phyloP scores from a whole-genome alignment of 2,113 vertebrate genomes.

The Hemichromis elongatus region DNA sequence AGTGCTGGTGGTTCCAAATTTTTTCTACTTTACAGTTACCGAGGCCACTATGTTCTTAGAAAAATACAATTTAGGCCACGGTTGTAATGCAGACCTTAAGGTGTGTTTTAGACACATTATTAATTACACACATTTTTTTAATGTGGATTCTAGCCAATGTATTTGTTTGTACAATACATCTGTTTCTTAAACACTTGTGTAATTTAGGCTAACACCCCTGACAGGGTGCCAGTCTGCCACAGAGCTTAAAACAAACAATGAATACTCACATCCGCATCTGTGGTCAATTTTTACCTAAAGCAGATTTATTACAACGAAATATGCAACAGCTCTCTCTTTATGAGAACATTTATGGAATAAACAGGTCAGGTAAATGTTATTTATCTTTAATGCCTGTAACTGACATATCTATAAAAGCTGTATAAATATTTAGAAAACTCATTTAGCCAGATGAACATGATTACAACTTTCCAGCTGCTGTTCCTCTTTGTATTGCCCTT shows the following conservation, averaged over 20 bases:
- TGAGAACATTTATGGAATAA: background rate
- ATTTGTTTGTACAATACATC: no score
- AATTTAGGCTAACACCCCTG: fast-evolving
- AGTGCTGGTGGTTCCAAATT: background rate
- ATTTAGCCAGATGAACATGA: background rate
- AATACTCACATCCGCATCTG: background rate
- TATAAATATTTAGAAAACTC: fast-evolving
- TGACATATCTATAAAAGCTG: background rate
- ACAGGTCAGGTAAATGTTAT: background rate
- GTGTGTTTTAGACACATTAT: background rate
- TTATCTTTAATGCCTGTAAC: fast-evolving
- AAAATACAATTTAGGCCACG: background rate
- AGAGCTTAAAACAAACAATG: background rate
- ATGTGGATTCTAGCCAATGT: no score
- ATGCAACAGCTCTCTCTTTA: background rate
- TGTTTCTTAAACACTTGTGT: background rate
- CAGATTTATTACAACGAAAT: background rate
- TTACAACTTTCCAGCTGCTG: background rate
- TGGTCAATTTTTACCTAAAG: background rate
- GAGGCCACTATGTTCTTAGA: background rate
- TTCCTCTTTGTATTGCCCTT: no score
- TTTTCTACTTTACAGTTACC: background rate
- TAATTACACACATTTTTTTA: background rate
- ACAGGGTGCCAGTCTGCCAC: background rate
- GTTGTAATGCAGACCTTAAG: background rate